Evolutionary conservation across 2,113 vertebrate species (phyloP).

Genomic region (Plotosus lineatus): DNA sequence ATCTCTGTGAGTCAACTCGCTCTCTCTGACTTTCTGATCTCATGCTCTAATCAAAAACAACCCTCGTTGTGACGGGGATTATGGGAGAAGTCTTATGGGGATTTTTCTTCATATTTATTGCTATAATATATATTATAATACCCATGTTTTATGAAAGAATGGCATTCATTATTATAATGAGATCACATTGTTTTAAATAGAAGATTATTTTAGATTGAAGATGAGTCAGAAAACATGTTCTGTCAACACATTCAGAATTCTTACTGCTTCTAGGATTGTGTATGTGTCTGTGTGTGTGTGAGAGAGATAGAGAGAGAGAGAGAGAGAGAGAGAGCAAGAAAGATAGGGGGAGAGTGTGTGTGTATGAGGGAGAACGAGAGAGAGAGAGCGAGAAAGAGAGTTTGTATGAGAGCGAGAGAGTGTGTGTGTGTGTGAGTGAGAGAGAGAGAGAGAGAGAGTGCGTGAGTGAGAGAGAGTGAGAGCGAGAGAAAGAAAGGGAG

Average conservation of each 20-base stretch:
- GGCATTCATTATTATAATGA: conserved; percentile 10
- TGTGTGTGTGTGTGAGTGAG: background rate
- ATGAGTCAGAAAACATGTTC: background rate
- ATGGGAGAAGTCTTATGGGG: conserved; percentile 22
- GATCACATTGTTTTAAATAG: background rate
- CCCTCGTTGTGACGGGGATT: conserved; percentile 23
- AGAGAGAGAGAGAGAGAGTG: background rate
- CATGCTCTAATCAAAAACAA: conserved; percentile 48
- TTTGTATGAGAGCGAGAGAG: no score
- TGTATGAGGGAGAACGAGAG: no score
- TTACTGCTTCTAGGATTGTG: background rate
- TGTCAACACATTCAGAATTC: background rate
- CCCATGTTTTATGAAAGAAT: background rate
- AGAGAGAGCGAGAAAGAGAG: no score
- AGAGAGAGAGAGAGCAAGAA: background rate
- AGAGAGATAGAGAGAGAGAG: background rate
- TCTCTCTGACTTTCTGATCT: conserved; percentile 37
- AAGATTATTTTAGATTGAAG: no score
- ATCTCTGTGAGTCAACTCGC: conserved; percentile 31
- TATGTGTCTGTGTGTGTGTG: background rate
- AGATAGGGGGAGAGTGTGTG: background rate
- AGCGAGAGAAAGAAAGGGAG: background rate
- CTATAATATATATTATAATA: conserved; percentile 19
- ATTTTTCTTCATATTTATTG: conserved; percentile 32
- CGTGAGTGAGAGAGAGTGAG: background rate